Conservation (phyloP, 2,888 invertebrate genomes). For the Pheosia gnoma region DNA sequence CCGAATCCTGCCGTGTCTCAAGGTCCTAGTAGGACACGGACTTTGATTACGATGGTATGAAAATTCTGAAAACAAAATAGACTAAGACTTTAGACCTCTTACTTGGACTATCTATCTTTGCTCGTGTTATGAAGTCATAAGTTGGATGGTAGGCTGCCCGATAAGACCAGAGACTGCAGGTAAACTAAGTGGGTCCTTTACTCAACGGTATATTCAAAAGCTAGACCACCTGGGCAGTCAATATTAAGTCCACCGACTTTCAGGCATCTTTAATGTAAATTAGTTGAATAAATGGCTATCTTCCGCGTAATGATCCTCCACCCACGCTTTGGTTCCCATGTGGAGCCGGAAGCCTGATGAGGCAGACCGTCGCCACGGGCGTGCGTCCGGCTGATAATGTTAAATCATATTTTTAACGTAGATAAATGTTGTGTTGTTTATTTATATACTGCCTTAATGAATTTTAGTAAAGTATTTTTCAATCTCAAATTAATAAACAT, state of each 20-base stretch:
- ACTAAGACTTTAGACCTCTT: neutral
- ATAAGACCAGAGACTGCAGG: too few relatives aligned
- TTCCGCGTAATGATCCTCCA: conserved; percentile 12
- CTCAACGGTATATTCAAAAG: too few relatives aligned
- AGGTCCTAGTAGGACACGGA: conserved; percentile 60
- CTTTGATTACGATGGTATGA: conserved; percentile 1
- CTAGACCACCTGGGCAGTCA: too few relatives aligned
- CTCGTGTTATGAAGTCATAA: too few relatives aligned
- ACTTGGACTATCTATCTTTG: neutral
- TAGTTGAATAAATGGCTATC: neutral
- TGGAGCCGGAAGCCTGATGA: conserved; percentile 47
- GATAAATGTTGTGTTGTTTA: conserved; percentile 16
- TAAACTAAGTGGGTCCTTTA: too few relatives aligned
- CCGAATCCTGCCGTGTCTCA: conserved; percentile 78
- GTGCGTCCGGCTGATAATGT: conserved; percentile 59
- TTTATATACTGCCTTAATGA: neutral
- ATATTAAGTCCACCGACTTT: too few relatives aligned
- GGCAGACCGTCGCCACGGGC: conserved; percentile 50
- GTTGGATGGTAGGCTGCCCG: too few relatives aligned
- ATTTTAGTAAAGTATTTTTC: too few relatives aligned
- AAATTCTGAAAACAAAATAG: conserved; percentile 19
- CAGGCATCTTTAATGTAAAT: neutral
- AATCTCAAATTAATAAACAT: too few relatives aligned
- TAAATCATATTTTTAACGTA: conserved; percentile 38
- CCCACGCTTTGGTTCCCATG: conserved; percentile 42